Base-by-base conservation (phyloP, 1,140 invertebrate genomes). In the Camponotus vicinus region DNA sequence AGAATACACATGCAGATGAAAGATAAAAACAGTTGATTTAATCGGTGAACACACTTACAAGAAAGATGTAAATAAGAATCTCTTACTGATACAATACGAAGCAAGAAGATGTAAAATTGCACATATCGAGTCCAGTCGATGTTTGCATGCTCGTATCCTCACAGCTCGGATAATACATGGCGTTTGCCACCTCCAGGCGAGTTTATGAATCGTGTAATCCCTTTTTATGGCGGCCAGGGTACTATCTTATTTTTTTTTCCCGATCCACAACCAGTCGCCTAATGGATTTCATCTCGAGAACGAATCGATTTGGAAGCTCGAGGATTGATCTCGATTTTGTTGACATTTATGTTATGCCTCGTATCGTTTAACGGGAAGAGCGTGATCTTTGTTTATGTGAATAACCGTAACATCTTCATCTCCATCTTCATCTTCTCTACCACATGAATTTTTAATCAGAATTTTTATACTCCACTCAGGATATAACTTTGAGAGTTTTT, bases 201-300 rank as follows among this genome's bases (percentile, higher is more conserved):
- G 73, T 42, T 77, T 37, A 45, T 64, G 42, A 32, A 27, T 84
- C 82, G 71, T 49, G 15, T 64, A 49, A 84, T 77, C 59, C 59
- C 32, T 84, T 59, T 84, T 84, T 84, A 84, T 42, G 57, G 61
- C 64, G 45, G 59, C 42, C 42, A 34, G 32, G 42, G 49, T 77
- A 59, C 77, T 71, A 77, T 84, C 59, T 84, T 77, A 75, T 63
- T 84, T 63, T 77, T 77, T 84, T 84, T 84, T 13, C 4, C 4
- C 34, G 34, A 77, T 37, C 15, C 71, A 21, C 27, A 77, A 84
- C 42, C 42, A 71, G 15, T 32, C 40, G 40, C 66, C 15, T 85
- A 85, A 85, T 85, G 83, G 75, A 85, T 67, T 79, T 85, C 6
- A 66, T 78, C 34, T 67, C 49, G 40, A 67, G 55, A 78, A 27